phyloP scores from a whole-genome alignment of 2,113 vertebrate species.

The Hepsetus odoe region DNA sequence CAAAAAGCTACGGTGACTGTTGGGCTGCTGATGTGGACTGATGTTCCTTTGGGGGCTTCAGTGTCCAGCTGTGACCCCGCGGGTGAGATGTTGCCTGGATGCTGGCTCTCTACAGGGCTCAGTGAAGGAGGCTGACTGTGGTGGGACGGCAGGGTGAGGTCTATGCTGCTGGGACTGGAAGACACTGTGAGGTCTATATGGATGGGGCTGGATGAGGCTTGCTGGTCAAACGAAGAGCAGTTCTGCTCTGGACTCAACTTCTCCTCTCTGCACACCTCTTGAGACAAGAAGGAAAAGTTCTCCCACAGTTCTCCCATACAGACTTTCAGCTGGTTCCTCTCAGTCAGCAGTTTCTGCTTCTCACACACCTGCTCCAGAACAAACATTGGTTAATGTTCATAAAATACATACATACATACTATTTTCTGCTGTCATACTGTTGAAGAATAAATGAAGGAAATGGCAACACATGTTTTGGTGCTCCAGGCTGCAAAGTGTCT shows the following conservation, averaged over 20 bases:
- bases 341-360: constrained; percentile 91
- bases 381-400: neutral
- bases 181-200: constrained; percentile 75
- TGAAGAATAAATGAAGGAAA: too few species aligned
- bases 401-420: too few species aligned
- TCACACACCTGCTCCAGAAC: constrained; percentile 81
- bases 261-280: constrained; percentile 91
- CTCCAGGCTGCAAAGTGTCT: too few species aligned
- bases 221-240: constrained; percentile 80
- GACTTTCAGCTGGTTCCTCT: constrained; percentile 91
- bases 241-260: constrained; percentile 82
- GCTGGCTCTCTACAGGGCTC: constrained; percentile 71
- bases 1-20: constrained; percentile 95
- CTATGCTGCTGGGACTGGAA: constrained; percentile 77
- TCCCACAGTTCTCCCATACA: constrained; percentile 95
- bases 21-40: constrained; percentile 79
- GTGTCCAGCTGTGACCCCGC: constrained; percentile 66
- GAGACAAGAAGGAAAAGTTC: constrained; percentile 94
- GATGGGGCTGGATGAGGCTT: constrained; percentile 71
- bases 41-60: constrained; percentile 57
- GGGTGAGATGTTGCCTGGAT: neutral
- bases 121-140: constrained; percentile 75
- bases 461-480: too few species aligned
- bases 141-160: constrained; percentile 72
- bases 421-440: too few species aligned